Base-by-base conservation (phyloP, 1,140 invertebrate species). In the Drosophila arawakana region DNA sequence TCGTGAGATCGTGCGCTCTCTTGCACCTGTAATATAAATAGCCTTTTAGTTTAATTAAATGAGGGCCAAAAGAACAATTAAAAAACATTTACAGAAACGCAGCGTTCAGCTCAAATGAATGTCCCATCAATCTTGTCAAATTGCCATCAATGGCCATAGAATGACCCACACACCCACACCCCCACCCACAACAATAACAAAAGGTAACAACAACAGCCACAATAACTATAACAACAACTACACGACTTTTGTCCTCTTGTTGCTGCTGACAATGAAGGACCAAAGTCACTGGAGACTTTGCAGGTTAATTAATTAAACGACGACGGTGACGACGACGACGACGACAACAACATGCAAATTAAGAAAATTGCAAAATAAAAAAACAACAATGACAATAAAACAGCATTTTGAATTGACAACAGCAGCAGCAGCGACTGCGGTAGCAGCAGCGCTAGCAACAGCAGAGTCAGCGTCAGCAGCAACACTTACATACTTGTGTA, bases 361-460 rank as follows among this genome's bases (percentile, higher is more conserved):
- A 89, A 89, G 84, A 89, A 89, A 89, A 89, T 89, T 88, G 84
- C 84, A 89, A 89, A 84, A 68, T 49, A 67, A 43, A 68, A 43
- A 35, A 61, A 61, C 13, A 49, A 60, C 59, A 70, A 67, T 57
- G 54, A n/a, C 57, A 44, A 54, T 55, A 50, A 68, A 68, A 68
- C 57, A 58, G 59, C 44, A 68, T 44, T 66, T 66, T 34, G 15
- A 25, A 44, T 57, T 67, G 46, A 41, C 57, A 66, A 72, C 54
- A 70, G 35, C 57, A 61, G 30, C 37, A 54, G 44, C 47, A 47
- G 37, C 15, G 57, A 54, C 41, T 5, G 25, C 25, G 25, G 6
- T 30, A 49, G 41, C 43, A 49, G 47, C 63, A 39, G 34, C 52
- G 25, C 34, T 44, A 3, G 11, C 15, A 70, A 8, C 35, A 41